phyloP scores from a whole-genome alignment of 2,888 invertebrate species.

The Nymphalis c-album region DNA sequence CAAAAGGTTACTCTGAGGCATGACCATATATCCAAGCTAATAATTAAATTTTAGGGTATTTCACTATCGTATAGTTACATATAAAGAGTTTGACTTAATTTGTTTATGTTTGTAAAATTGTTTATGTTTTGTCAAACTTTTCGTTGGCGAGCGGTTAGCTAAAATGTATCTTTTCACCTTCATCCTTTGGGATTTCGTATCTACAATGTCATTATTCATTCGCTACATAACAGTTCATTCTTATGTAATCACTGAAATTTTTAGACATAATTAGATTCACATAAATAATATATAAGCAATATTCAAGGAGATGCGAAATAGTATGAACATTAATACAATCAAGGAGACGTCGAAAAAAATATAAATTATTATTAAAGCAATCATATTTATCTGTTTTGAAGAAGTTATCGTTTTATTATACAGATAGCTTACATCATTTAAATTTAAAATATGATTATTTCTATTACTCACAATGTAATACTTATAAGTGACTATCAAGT shows the following conservation, averaged over 20 bases:
- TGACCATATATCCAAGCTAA: conserved; percentile 18
- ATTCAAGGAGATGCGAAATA: too few species aligned
- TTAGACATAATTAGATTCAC: neutral
- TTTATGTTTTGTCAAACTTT: conserved; percentile 9
- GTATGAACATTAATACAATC: too few species aligned
- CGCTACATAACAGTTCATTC: neutral
- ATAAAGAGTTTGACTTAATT: conserved; percentile 31
- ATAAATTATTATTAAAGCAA: too few species aligned
- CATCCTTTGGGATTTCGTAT: conserved; percentile 1
- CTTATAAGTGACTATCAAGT: too few species aligned
- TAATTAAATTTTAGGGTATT: conserved; percentile 29
- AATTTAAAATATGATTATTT: neutral
- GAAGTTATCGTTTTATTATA: neutral
- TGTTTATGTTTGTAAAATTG: too few species aligned
- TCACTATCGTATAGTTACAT: conserved; percentile 23
- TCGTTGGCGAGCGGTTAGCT: neutral
- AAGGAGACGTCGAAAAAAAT: too few species aligned
- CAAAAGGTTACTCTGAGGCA: conserved; percentile 30
- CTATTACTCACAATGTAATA: too few species aligned
- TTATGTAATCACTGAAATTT: neutral
- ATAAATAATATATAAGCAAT: neutral
- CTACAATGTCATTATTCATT: neutral
- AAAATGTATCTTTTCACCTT: neutral
- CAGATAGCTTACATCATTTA: neutral
- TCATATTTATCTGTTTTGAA: too few species aligned